Evolutionary conservation across 1,140 invertebrate genomes (phyloP), one percentile per base, ranked within the genome.

Genomic region (Glomeris maerens): DNA sequence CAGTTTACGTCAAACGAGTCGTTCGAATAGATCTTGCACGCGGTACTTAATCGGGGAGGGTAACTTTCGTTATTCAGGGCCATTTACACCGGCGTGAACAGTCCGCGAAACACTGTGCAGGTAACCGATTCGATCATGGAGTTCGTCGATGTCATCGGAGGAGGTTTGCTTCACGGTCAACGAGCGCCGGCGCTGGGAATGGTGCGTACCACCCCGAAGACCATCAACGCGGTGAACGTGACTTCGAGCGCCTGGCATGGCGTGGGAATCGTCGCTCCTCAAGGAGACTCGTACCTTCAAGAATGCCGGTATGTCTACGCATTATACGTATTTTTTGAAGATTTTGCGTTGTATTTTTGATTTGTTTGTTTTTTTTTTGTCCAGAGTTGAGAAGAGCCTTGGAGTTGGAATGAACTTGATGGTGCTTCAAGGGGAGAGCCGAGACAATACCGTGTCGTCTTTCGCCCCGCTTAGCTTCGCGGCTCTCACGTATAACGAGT

Each of bases 111-210:
- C 83, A 87, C 4, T 49, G 7, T 48, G 17, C 29, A 4, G 22
- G 27, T 45, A 47, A 63, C 62, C 26, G 61, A 61, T 60, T 93
- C 88, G 17, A 66, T 77, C 0, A 56, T 98, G 45, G 78, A 84
- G 60, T 83, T 80, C 61, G 79, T 96, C 0, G 80, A 88, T 55
- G 87, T 99, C 39, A 76, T 79, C 27, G 90, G 92, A n/a, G 96
- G 94, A 42, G 96, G 93, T 17, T 83, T 97, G 47, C 70, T 97
- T 7, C 96, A 99, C 61, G 91, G 89, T 61, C 88, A 97, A 69
- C 93, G 88, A 67, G 83, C 81, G 2, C 83, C 92, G 0, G 91
- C 94, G 2, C 70, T 99, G 38, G 85, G 96, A 64, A 78, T 83
- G 22, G 81, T 95, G 27, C 77, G 81, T 61, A 86, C 81, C 60